Evolutionary conservation across 2,113 vertebrate genomes (phyloP).

Genomic region (Alethe castanea): DNA sequence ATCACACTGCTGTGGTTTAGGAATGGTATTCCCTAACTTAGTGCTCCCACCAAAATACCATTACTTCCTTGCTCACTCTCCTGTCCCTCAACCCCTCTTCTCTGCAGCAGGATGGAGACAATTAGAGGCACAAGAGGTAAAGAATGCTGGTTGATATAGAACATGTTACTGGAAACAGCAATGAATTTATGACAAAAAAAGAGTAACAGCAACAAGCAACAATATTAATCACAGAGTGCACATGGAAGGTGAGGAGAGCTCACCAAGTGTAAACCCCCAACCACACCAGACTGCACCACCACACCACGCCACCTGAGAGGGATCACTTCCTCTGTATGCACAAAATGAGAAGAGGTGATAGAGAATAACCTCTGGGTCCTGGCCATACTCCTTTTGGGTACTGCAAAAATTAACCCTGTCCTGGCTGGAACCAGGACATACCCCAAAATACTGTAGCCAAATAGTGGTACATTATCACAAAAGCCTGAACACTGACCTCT

Average conservation of each 20-base stretch:
- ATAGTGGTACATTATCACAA: not conserved
- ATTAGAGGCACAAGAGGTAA: not conserved
- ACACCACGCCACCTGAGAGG: rapidly evolving
- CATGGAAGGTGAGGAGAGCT: rapidly evolving
- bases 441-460: not conserved
- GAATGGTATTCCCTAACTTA: not conserved
- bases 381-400: not conserved
- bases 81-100: no score
- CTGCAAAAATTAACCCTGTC: not conserved
- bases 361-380: not conserved
- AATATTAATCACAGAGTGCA: not conserved
- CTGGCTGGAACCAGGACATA: not conserved
- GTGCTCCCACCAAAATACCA: not conserved
- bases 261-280: not conserved
- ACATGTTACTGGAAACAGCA: not conserved
- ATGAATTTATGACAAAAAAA: not conserved
- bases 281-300: no score
- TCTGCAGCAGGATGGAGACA: not conserved
- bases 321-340: not conserved
- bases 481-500: not conserved
- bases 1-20: not conserved
- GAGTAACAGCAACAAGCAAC: not conserved
- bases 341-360: not conserved
- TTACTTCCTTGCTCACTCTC: no score
- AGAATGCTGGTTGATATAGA: not conserved